Percentiles rank a stretch among this genome's conserved stretches.
These are phyloP conservation scores for Cyclophora punctaria DNA, from an alignment of 2,888 invertebrate genomes.

Conservation along the genomic window DNA sequence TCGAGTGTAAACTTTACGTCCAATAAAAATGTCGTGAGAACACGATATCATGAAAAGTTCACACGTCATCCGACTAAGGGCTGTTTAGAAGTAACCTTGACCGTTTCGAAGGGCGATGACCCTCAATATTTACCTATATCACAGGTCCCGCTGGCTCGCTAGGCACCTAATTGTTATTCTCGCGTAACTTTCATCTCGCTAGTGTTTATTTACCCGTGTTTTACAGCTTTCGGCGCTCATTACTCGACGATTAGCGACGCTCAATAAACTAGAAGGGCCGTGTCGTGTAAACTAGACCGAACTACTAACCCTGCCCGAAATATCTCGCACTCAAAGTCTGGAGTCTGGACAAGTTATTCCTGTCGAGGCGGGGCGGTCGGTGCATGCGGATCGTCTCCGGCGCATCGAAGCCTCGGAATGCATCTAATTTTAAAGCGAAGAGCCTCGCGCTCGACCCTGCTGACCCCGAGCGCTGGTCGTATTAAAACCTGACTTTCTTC, in stretches of 20 bases:
- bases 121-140: constrained; percentile 24
- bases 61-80: constrained; percentile 26
- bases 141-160: constrained; percentile 9
- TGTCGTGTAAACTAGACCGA: constrained; percentile 46
- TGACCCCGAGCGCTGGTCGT: constrained; percentile 68
- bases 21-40: constrained; percentile 31
- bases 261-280: constrained; percentile 37
- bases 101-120: constrained; percentile 52
- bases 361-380: constrained; percentile 28
- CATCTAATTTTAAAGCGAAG: constrained; percentile 74
- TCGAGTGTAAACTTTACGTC: constrained; percentile 23
- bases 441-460: constrained; percentile 70
- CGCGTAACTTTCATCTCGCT: constrained; percentile 23
- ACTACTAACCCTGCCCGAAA: constrained; percentile 69
- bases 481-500: constrained; percentile 75
- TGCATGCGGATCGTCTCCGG: constrained; percentile 48
- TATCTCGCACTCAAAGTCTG: constrained; percentile 53
- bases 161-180: constrained; percentile 21
- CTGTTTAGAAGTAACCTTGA: constrained; percentile 56
- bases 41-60: constrained; percentile 34
- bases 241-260: constrained; percentile 34
- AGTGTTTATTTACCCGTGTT: constrained; percentile 32
- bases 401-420: constrained; percentile 66
- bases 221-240: constrained; percentile 30
- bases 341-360: constrained; percentile 63